phyloP scores from a whole-genome alignment of 35 echinoderm and acorn worm genomes.

The Lytechinus variegatus region DNA sequence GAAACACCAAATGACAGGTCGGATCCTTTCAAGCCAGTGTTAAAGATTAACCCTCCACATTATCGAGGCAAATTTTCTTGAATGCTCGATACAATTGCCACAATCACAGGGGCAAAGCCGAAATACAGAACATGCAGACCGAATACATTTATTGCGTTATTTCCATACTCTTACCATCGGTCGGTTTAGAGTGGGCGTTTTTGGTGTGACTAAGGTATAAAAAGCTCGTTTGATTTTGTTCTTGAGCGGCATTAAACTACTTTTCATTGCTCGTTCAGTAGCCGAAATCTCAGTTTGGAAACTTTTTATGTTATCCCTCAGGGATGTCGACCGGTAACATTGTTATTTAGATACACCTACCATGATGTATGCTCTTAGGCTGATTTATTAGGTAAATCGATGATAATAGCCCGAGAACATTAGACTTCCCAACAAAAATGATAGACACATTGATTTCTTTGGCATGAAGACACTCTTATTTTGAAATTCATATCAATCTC shows the following conservation, averaged over 20 bases:
- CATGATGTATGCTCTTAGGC: neutral
- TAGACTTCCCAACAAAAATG: neutral
- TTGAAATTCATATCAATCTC: too few species aligned
- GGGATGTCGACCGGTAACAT: neutral
- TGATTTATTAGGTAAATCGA: neutral
- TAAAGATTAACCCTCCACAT: neutral
- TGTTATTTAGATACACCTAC: neutral
- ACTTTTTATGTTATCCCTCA: neutral
- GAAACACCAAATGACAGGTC: neutral
- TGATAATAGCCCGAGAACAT: neutral
- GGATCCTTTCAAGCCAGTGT: neutral
- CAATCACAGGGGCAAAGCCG: too few species aligned
- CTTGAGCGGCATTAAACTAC: neutral
- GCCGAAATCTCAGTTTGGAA: neutral
- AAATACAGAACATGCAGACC: too few species aligned
- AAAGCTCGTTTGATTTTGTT: neutral
- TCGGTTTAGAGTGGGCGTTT: too few species aligned
- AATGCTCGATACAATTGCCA: neutral
- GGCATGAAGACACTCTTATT: neutral
- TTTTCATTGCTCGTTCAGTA: neutral
- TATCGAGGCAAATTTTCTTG: neutral
- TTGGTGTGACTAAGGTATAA: neutral
- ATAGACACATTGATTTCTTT: neutral
- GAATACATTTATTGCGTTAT: too few species aligned
- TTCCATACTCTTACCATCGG: too few species aligned